These are phyloP conservation scores for Hassar affinis DNA, from an alignment of 2,113 vertebrate species.

Conservation along the genomic window DNA sequence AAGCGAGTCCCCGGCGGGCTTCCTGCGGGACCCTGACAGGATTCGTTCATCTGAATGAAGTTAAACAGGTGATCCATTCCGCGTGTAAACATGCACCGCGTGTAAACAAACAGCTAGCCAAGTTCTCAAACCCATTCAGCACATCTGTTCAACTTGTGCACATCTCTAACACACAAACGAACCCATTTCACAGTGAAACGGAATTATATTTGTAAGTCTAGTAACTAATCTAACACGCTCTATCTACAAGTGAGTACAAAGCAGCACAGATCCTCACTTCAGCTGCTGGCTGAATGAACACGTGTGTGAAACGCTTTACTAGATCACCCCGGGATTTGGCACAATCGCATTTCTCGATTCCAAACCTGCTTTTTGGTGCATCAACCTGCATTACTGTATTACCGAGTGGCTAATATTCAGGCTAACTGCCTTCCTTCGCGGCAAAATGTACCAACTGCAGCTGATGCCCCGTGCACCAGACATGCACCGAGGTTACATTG, in stretches of 20 bases:
- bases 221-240: not conserved
- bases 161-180: not conserved
- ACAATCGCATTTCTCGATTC: not conserved
- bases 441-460: not conserved
- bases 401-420: not conserved
- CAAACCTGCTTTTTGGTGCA: not conserved
- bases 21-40: not conserved
- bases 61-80: not conserved
- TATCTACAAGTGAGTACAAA: too few relatives aligned
- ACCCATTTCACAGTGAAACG: too few relatives aligned
- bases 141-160: too few relatives aligned
- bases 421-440: constrained; percentile 13
- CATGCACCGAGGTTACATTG: not conserved
- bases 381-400: not conserved
- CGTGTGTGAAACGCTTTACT: not conserved
- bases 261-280: not conserved
- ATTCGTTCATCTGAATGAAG: not conserved
- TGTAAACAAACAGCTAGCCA: constrained; percentile 13
- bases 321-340: not conserved
- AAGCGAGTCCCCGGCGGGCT: too few relatives aligned
- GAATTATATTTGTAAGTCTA: not conserved
- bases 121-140: not conserved
- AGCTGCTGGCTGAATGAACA: not conserved
- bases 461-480: not conserved
- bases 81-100: constrained; percentile 18